Percentiles rank a stretch among this genome's conserved stretches.
phyloP scores from a whole-genome alignment of 1,140 invertebrate genomes.

The Nasonia longicornis region DNA sequence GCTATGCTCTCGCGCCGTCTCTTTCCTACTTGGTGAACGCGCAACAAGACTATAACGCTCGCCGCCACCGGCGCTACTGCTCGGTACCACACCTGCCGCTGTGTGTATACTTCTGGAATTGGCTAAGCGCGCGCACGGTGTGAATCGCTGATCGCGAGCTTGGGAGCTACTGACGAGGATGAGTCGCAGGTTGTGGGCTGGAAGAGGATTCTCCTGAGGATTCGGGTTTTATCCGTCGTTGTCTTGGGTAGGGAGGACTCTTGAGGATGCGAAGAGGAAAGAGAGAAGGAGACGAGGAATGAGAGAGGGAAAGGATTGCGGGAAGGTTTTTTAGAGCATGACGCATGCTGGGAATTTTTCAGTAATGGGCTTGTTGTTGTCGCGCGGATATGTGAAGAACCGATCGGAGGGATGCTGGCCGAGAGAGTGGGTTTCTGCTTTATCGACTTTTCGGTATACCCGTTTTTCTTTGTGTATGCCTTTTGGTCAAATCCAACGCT shows the following conservation, averaged over 20 bases:
- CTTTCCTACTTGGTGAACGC: slow-evolving; percentile 9
- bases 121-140: neutral
- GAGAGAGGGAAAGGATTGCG: neutral
- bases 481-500: too few relatives aligned
- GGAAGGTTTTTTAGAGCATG: neutral
- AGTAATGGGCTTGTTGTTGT: neutral
- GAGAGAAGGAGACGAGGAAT: neutral
- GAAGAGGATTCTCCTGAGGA: too few relatives aligned
- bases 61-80: neutral
- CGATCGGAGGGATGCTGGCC: neutral
- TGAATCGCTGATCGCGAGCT: neutral
- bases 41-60: neutral
- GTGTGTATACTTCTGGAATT: neutral
- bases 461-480: neutral
- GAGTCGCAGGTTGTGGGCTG: neutral
- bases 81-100: neutral
- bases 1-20: slow-evolving; percentile 6
- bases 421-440: neutral
- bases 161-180: neutral
- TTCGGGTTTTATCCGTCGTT: neutral
- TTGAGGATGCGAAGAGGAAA: neutral
- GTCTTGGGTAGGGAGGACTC: too few relatives aligned
- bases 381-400: neutral
- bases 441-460: neutral
- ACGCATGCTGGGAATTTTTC: neutral